Evolutionary conservation across 2,797 vertebrate genomes (phyloP), one percentile per base, ranked within the genome.

Genomic region (Odontamblyopus lacepedii): DNA sequence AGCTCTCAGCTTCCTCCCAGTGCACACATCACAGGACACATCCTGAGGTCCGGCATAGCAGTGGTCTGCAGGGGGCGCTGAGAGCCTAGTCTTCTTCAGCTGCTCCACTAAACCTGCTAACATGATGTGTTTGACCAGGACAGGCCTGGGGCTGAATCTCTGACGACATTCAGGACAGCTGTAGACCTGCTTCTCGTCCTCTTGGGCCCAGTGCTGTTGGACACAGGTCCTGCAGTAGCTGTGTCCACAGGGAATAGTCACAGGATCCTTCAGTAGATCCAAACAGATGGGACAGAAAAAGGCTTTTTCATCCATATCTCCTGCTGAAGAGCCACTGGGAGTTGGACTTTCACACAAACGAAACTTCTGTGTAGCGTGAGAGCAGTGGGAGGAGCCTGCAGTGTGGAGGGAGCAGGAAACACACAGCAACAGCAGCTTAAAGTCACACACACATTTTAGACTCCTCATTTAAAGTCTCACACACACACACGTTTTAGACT

Each of bases 91-190:
- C 57, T 29, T 29, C 26, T 60, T 29, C 26, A 60, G 57, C 26
- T 60, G 57, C 15, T 60, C 57, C 13, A 60, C 27, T 60, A 60
- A 60, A 60, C 26, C 27, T 60, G 57, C 27, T 30, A 60, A 60
- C 57, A 30, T 30, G 27, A 60, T 60, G 57, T 60, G 12, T 60
- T 30, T 60, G 57, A 60, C 27, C 26, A 30, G 57, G 57, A 18
- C 57, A 30, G 57, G 57, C 27, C 23, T 57, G 55, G 55, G 55
- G 23, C 55, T 53, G 55, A 57, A 57, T n/a, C 55, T 23, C 7
- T 57, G 55, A 2, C 57, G 26, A 60, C 57, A 60, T 23, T 60
- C 57, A 30, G 56, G 55, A 26, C 55, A 57, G n/a, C n/a, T 57
- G 55, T 23, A 57, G 55, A 57, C 9, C 55, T 57, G 55, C 55